phyloP scores from a whole-genome alignment of 1,140 invertebrate genomes.

The Paracyclopina nana region DNA sequence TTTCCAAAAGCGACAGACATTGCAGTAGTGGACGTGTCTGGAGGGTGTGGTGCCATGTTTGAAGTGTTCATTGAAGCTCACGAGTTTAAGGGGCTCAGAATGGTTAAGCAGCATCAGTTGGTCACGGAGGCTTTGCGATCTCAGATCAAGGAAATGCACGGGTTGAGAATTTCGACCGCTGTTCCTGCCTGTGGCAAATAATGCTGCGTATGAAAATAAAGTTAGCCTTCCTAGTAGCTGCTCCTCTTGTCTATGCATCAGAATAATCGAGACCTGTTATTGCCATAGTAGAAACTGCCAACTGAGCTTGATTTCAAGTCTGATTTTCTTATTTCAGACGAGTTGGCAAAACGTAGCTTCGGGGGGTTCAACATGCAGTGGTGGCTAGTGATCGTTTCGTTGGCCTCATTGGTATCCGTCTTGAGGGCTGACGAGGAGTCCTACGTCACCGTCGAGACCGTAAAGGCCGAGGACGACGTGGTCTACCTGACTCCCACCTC shows the following conservation, averaged over 20 bases:
- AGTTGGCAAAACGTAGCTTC: background rate
- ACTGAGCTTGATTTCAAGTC: no score
- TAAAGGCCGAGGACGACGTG: conserved; percentile 20
- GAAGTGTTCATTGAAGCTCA: conserved; percentile 50
- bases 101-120: conserved; percentile 55
- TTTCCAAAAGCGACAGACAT: conserved; percentile 44
- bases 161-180: conserved; percentile 46
- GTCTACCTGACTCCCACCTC: conserved; percentile 26
- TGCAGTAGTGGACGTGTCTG: conserved; percentile 49
- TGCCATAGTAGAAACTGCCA: background rate
- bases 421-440: no score
- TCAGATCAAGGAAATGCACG: conserved; percentile 66
- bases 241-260: background rate
- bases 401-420: no score
- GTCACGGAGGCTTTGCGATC: conserved; percentile 53
- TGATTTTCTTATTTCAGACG: no score
- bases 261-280: background rate
- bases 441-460: background rate
- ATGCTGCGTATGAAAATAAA: background rate
- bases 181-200: conserved; percentile 16
- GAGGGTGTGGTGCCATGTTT: conserved; percentile 74
- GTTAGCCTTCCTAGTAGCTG: background rate
- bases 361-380: background rate
- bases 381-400: no score
- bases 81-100: conserved; percentile 51